Evolutionary conservation across 2,113 vertebrate genomes (phyloP).

Genomic region (Melanerpes formicivorus): DNA sequence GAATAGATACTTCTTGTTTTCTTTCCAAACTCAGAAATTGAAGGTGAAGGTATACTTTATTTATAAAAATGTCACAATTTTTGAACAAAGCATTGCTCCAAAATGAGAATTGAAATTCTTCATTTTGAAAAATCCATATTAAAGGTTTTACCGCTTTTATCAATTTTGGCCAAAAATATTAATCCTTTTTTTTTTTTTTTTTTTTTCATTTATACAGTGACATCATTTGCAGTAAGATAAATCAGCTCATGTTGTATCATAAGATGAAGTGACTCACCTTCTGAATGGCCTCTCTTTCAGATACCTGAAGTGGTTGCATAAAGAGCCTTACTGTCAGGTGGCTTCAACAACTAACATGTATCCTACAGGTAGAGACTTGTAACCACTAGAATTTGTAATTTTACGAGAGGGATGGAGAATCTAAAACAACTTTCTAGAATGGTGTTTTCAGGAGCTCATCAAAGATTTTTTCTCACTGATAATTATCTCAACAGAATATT

Average conservation of each 20-base stretch:
- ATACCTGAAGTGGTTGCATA: background rate
- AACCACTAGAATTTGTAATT: background rate
- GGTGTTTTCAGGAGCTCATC: background rate
- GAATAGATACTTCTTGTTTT: background rate
- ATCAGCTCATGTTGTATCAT: background rate
- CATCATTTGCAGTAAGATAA: background rate
- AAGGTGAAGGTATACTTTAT: background rate
- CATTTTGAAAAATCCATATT: background rate
- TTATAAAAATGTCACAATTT: background rate
- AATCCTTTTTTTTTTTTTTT: background rate
- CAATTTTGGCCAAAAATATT: background rate
- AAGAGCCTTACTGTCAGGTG: background rate
- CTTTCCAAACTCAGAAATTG: background rate
- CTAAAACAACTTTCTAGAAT: background rate
- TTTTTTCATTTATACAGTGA: background rate
- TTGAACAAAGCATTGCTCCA: background rate
- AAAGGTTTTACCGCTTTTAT: background rate
- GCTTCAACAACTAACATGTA: background rate
- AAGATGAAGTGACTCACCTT: background rate
- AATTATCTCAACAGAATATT: background rate
- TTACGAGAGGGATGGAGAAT: background rate
- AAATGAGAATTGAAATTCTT: background rate
- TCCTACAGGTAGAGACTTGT: background rate
- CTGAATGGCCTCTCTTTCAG: background rate
- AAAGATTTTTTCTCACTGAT: background rate